Evolutionary conservation across 35 echinoderm and acorn worm species (phyloP).

Genomic region (Holothuria glaberrima): DNA sequence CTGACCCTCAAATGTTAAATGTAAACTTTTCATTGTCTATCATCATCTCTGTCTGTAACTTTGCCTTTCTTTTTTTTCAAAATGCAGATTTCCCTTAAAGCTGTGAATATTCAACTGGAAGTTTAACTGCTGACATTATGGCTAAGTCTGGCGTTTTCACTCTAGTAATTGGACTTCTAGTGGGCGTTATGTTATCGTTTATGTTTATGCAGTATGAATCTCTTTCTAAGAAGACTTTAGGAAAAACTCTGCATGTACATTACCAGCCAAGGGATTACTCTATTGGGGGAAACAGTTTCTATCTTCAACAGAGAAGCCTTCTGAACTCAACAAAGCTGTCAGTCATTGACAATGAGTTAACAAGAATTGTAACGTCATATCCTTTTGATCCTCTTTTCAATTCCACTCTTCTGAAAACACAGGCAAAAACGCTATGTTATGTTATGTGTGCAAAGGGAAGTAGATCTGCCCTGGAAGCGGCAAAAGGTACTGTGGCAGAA

Average conservation of each 20-base stretch:
- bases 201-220: slow-evolving; percentile 62
- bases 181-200: slow-evolving; percentile 65
- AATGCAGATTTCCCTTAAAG: too few relatives aligned
- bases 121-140: neutral
- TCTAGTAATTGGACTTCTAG: slow-evolving; percentile 54
- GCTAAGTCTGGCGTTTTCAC: slow-evolving; percentile 41
- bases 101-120: too few relatives aligned
- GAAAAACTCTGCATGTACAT: neutral
- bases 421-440: slow-evolving; percentile 76
- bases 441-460: slow-evolving; percentile 35
- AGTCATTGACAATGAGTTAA: slow-evolving; percentile 7
- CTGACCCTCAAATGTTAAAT: too few relatives aligned
- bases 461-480: slow-evolving; percentile 20
- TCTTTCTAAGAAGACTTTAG: slow-evolving; percentile 5
- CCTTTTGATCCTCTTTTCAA: slow-evolving; percentile 79
- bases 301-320: slow-evolving; percentile 19
- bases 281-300: slow-evolving; percentile 68
- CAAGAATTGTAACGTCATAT: slow-evolving; percentile 30
- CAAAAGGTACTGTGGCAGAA: slow-evolving; percentile 53
- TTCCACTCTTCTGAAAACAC: slow-evolving; percentile 37
- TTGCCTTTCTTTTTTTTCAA: too few relatives aligned
- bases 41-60: too few relatives aligned
- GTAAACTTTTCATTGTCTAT: too few relatives aligned
- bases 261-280: slow-evolving; percentile 45
- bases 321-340: neutral